Evolutionary conservation across 2,888 invertebrate species (phyloP).

Genomic region (Epinotia bilunana): DNA sequence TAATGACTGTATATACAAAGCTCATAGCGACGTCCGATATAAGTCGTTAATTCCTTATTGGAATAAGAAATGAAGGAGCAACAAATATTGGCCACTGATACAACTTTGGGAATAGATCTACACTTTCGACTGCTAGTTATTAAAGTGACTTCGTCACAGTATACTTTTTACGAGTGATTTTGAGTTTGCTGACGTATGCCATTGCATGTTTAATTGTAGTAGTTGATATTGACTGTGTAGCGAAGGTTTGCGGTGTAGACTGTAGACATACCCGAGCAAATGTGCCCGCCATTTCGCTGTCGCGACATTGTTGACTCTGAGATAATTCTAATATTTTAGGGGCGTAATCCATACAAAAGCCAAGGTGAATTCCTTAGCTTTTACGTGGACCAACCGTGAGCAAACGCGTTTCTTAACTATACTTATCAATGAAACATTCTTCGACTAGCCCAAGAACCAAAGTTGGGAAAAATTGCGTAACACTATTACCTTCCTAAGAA

Average conservation of each 20-base stretch:
- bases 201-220: neutral
- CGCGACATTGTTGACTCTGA: neutral
- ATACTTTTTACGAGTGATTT: neutral
- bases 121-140: neutral
- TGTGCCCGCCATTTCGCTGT: neutral
- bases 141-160: neutral
- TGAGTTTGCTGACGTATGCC: neutral
- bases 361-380: too few species aligned
- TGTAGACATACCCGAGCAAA: slow-evolving; percentile 1
- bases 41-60: too few species aligned
- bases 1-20: too few species aligned
- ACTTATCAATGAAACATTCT: neutral
- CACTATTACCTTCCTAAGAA: neutral
- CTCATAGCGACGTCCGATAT: too few species aligned
- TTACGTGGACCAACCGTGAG: too few species aligned
- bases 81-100: neutral
- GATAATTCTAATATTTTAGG: neutral
- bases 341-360: neutral
- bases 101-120: neutral
- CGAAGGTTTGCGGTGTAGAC: neutral
- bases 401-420: too few species aligned
- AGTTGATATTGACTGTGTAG: neutral
- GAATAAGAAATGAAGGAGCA: neutral
- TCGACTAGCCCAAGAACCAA: neutral
- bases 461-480: neutral